phyloP scores from a whole-genome alignment of 2,113 vertebrate species.

The Thalassarche chlororhynchos region DNA sequence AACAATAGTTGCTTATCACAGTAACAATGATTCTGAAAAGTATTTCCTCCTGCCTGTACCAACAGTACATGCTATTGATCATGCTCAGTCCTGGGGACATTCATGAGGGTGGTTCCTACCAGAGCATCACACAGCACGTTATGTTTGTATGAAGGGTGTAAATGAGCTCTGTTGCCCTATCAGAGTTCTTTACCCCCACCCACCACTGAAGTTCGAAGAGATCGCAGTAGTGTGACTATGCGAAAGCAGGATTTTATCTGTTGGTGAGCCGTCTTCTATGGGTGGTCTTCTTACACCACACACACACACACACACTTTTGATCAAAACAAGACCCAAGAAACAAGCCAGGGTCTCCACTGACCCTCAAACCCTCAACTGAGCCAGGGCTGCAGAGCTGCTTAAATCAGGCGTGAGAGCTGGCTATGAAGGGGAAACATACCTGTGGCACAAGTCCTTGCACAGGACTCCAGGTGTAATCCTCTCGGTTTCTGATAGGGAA shows the following conservation, averaged over 20 bases:
- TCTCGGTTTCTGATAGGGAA: not conserved
- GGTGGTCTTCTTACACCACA: not conserved
- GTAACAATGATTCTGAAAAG: not conserved
- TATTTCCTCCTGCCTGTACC: not conserved
- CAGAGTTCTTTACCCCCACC: not conserved
- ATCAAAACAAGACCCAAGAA: not conserved
- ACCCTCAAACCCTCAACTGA: not conserved
- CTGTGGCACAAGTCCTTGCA: not conserved
- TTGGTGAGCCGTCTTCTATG: too few species aligned
- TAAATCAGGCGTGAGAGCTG: not conserved
- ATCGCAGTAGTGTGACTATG: accelerated
- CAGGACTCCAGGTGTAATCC: not conserved
- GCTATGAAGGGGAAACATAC: not conserved
- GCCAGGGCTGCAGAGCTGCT: not conserved
- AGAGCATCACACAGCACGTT: not conserved
- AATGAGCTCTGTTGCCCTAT: not conserved
- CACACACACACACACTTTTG: not conserved
- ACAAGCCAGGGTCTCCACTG: not conserved
- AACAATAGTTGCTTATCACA: not conserved
- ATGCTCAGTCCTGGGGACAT: not conserved
- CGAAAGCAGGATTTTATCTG: not conserved
- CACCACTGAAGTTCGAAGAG: not conserved
- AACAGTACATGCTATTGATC: accelerated
- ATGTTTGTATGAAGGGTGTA: accelerated
- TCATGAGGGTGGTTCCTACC: not conserved